Percentiles rank a stretch among this genome's conserved stretches.
Evolutionary conservation across 23 tunicate species (phyloP).

Genomic region (Trididemnum clinides): DNA sequence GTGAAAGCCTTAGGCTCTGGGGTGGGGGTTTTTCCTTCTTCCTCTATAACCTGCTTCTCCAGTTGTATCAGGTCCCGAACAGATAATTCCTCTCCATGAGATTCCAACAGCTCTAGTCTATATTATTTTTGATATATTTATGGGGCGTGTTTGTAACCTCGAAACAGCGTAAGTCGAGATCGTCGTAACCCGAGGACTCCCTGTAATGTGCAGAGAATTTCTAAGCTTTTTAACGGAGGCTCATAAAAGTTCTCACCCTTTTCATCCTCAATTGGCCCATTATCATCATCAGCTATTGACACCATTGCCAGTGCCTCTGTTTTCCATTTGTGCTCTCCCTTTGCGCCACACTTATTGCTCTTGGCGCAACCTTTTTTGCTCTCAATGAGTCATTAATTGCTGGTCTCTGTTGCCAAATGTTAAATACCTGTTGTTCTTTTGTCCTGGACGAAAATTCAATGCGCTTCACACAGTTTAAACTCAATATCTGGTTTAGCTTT

Average conservation of each 20-base stretch:
- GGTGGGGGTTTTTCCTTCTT: too few species aligned
- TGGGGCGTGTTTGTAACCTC: too few species aligned
- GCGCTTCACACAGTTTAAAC: neutral
- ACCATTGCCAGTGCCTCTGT: neutral
- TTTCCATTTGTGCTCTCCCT: slow-evolving; percentile 1
- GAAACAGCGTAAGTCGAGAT: too few species aligned
- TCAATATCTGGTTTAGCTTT: slow-evolving; percentile 18
- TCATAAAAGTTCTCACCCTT: neutral
- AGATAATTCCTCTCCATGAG: too few species aligned
- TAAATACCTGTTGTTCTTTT: neutral
- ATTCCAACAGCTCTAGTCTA: too few species aligned
- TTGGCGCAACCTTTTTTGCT: neutral
- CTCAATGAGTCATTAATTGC: neutral
- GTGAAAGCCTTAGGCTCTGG: too few species aligned
- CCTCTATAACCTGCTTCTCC: too few species aligned
- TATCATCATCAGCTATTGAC: too few species aligned
- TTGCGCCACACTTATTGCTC: neutral
- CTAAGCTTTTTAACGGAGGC: neutral
- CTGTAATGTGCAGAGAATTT: neutral
- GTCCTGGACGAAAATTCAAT: neutral
- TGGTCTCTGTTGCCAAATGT: slow-evolving; percentile 1
- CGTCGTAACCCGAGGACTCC: too few species aligned
- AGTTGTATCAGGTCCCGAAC: too few species aligned
- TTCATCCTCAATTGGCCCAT: neutral
- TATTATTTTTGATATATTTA: too few species aligned